These are phyloP conservation scores for Ochropacha duplaris DNA, from an alignment of 2,888 invertebrate species.

Conservation along the genomic window DNA sequence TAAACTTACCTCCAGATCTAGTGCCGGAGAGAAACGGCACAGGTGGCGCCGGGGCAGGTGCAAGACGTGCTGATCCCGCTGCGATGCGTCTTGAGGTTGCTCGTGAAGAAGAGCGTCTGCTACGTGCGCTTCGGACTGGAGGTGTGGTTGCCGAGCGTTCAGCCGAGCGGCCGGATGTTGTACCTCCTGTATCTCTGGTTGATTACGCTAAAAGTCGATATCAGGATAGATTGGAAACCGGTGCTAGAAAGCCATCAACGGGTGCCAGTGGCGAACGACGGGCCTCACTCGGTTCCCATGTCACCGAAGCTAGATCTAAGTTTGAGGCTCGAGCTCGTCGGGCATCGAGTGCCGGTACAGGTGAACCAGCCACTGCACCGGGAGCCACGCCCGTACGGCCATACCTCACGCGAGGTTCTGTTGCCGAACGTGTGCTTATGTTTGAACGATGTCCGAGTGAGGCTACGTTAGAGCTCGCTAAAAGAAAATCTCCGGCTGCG, in stretches of 20 bases:
- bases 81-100: constrained; percentile 88
- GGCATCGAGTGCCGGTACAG: constrained; percentile 71
- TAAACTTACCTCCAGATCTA: constrained; percentile 84
- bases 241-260: constrained; percentile 70
- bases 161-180: constrained; percentile 74
- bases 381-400: constrained; percentile 87
- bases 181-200: constrained; percentile 82
- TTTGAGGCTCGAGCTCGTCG: constrained; percentile 78
- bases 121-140: constrained; percentile 90
- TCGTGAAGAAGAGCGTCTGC: constrained; percentile 90
- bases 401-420: constrained; percentile 94
- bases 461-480: constrained; percentile 85
- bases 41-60: constrained; percentile 51
- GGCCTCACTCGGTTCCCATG: constrained; percentile 75
- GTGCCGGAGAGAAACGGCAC: constrained; percentile 78
- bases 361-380: constrained; percentile 56
- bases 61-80: constrained; percentile 75
- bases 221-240: constrained; percentile 81
- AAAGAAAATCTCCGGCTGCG: constrained; percentile 83
- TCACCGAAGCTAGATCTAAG: constrained; percentile 78
- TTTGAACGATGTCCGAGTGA: constrained; percentile 95
- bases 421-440: constrained; percentile 94
- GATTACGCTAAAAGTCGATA: constrained; percentile 87
- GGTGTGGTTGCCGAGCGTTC: constrained; percentile 75
- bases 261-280: constrained; percentile 73